Base-by-base conservation (phyloP, 2,888 invertebrate species). In the Lithosia quadra region DNA sequence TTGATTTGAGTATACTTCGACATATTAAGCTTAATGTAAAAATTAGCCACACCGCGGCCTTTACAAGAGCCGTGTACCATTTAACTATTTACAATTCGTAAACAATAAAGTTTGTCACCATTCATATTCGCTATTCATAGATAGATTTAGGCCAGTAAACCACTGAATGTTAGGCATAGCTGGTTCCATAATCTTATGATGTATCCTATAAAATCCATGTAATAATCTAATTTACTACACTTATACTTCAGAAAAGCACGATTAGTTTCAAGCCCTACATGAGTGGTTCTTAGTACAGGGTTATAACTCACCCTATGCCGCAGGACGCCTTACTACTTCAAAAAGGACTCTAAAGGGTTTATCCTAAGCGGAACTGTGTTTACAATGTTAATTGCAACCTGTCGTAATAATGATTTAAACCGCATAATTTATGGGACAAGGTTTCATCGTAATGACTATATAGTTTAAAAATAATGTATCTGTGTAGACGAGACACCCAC, bases 11-110 rank as follows among this genome's bases (percentile, higher is more conserved):
- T 86, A 81, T 88, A 88, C 92, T 90, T 90, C 89, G 84, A 89
- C 89, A 90, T 90, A 89, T 90, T 87, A 90, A 89, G 84, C 86
- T 87, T 90, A 90, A 92, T 91, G 88, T 84, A 85, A 78, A 84
- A 82, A 90, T 92, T 91, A 92, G 91, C 91, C 89, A 91, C 88
- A 88, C 86, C 82, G 86, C 84, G 86, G 86, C 87, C 88, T 89
- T 89, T 84, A 77, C n/a, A 83, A 86, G 76, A 84, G 80, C 84
- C 79, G 75, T 84, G 80, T 72, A 77, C 75, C 72, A 76, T 82
- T 60, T 67, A 83, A 80, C 80, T 64, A 61, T 67, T 65, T 53
- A 61, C 49, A 60, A 63, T 21, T n/a, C 49, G 9, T 43, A 43
- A 18, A 43, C 18, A 13, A 36, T 55, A 61, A 63, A 67, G 9